Evolutionary conservation across 2,888 invertebrate species (phyloP).

Genomic region (Agrilus cyanescens): DNA sequence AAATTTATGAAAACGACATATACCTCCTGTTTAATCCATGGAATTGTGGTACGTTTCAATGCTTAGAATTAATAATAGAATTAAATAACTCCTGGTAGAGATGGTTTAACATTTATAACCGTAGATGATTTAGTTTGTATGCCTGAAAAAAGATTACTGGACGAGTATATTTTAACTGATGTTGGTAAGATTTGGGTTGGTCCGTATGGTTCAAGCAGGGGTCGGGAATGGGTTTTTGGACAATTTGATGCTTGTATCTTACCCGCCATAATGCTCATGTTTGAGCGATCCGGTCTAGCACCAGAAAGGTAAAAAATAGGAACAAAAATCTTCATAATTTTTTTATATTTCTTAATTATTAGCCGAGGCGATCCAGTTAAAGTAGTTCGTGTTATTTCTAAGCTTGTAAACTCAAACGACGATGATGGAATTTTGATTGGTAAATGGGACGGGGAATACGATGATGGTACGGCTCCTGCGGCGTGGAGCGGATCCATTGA

Average conservation of each 20-base stretch:
- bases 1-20: slow-evolving; percentile 52
- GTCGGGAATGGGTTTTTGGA: slow-evolving; percentile 75
- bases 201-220: slow-evolving; percentile 55
- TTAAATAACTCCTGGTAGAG: too few species aligned
- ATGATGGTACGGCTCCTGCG: slow-evolving; percentile 62
- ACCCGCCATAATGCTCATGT: slow-evolving; percentile 56
- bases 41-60: slow-evolving; percentile 70
- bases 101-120: slow-evolving; percentile 15
- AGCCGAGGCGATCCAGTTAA: slow-evolving; percentile 59
- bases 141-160: slow-evolving; percentile 53
- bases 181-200: slow-evolving; percentile 82
- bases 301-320: slow-evolving; percentile 37
- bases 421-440: slow-evolving; percentile 66
- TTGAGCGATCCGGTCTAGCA: slow-evolving; percentile 53
- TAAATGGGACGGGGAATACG: slow-evolving; percentile 62
- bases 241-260: slow-evolving; percentile 65
- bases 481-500: slow-evolving; percentile 73
- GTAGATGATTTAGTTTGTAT: slow-evolving; percentile 67
- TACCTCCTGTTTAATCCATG: slow-evolving; percentile 77
- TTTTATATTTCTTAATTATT: not conserved
- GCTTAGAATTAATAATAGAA: too few species aligned
- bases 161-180: slow-evolving; percentile 70
- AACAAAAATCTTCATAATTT: not conserved
- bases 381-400: slow-evolving; percentile 57
- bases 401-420: slow-evolving; percentile 63